Conservation (phyloP, 2,113 vertebrate genomes). For the Dromiciops gliroides region DNA sequence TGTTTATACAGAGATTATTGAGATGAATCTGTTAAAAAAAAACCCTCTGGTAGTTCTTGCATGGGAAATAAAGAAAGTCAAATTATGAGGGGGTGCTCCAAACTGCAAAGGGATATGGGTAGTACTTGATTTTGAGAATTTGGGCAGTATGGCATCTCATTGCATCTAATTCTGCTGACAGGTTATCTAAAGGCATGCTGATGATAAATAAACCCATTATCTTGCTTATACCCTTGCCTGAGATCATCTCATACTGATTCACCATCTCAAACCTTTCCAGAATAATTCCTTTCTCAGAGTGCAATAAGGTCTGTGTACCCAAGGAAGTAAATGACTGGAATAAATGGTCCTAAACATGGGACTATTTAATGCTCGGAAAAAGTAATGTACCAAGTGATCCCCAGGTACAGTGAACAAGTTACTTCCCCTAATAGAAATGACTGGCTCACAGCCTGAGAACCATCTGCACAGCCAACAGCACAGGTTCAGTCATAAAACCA, state of each 20-base stretch:
- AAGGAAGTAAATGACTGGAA: constrained; percentile 25
- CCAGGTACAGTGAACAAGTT: background rate
- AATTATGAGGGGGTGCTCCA: background rate
- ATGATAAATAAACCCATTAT: constrained; percentile 40
- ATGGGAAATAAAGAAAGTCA: constrained; percentile 13
- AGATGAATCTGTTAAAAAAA: constrained; percentile 42
- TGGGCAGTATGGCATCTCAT: background rate
- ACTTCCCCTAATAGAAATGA: background rate
- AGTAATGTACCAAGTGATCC: background rate
- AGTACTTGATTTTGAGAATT: constrained; percentile 26
- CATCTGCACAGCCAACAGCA: background rate
- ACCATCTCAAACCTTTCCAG: constrained; percentile 14
- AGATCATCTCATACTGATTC: constrained; percentile 36
- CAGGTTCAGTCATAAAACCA: background rate
- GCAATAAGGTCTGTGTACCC: background rate
- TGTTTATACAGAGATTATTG: constrained; percentile 39
- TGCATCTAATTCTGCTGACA: background rate
- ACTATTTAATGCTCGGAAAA: background rate
- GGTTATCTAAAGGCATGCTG: constrained; percentile 45
- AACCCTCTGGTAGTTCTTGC: background rate
- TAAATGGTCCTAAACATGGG: background rate
- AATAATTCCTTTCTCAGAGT: constrained; percentile 48
- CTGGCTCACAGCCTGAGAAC: background rate
- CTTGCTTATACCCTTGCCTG: constrained; percentile 22
- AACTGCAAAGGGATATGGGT: background rate